A percentile compares a stretch with the other conserved stretches of the same genome.
phyloP scores from a whole-genome alignment of 2,888 invertebrate species.

The Micoletzkya japonica region DNA sequence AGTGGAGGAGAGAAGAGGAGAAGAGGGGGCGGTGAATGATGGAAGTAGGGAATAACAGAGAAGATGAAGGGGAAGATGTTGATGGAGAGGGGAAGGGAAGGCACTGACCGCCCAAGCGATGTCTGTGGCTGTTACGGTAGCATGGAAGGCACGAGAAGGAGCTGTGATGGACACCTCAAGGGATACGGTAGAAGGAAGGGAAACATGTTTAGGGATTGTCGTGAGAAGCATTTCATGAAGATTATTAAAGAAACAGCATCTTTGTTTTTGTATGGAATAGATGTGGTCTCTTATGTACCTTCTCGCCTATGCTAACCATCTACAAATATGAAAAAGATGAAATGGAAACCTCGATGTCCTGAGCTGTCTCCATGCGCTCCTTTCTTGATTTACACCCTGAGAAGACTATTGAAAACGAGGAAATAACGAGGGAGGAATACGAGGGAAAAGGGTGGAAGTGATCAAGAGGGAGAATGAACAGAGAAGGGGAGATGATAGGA shows the following conservation, averaged over 20 bases:
- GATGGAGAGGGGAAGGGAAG: neutral
- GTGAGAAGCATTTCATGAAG: no score
- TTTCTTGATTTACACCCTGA: neutral
- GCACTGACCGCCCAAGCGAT: conserved; percentile 8
- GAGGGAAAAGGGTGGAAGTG: neutral
- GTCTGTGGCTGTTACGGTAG: conserved; percentile 22
- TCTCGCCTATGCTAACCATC: no score
- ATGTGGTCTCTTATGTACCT: no score
- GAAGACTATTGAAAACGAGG: neutral
- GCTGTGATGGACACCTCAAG: conserved; percentile 27
- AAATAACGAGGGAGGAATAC: neutral
- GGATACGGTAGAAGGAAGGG: no score
- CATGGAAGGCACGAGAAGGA: conserved; percentile 20
- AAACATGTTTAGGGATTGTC: no score
- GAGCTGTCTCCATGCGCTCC: conserved; percentile 12
- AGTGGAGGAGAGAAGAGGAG: neutral
- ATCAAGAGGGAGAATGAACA: neutral
- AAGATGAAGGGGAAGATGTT: neutral
- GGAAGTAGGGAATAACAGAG: neutral
- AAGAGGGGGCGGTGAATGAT: neutral
- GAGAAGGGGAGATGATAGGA: neutral
- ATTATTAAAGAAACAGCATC: no score
- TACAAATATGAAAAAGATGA: neutral
- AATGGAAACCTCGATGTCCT: conserved; percentile 23
- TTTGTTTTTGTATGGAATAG: no score